These are phyloP conservation scores for Vespertilio murinus DNA, from an alignment of 2,797 vertebrate genomes.

Conservation along the genomic window DNA sequence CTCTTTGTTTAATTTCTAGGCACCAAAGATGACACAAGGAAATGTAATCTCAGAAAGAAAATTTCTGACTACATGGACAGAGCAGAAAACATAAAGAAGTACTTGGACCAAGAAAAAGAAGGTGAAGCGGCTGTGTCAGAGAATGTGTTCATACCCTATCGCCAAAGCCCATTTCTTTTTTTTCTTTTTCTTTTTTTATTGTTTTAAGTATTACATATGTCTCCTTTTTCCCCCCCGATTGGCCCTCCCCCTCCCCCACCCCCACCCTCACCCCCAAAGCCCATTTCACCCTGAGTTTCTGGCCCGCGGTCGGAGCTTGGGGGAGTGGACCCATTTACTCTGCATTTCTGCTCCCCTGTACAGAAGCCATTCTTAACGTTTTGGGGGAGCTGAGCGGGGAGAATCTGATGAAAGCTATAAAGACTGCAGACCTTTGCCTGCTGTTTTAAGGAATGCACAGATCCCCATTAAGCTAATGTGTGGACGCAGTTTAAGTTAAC, in stretches of 20 bases:
- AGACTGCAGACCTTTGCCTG: background rate
- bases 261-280: accelerated
- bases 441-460: background rate
- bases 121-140: slow-evolving; percentile 82
- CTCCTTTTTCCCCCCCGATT: too few relatives aligned
- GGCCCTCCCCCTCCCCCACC: accelerated
- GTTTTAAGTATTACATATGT: too few relatives aligned
- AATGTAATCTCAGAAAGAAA: slow-evolving; percentile 89
- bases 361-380: background rate
- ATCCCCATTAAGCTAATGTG: background rate
- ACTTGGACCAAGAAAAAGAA: slow-evolving; percentile 93
- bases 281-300: background rate
- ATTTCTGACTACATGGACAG: slow-evolving; percentile 94
- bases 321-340: background rate
- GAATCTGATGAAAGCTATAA: background rate
- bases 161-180: too few relatives aligned
- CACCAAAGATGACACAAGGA: slow-evolving; percentile 92
- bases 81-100: slow-evolving; percentile 95
- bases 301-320: background rate
- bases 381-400: background rate
- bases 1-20: slow-evolving; percentile 81
- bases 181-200: too few relatives aligned
- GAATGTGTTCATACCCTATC: background rate
- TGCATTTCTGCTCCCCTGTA: background rate
- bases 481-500: background rate